Base-by-base conservation (phyloP, 1,140 invertebrate genomes). In the Gryon sp. region DNA sequence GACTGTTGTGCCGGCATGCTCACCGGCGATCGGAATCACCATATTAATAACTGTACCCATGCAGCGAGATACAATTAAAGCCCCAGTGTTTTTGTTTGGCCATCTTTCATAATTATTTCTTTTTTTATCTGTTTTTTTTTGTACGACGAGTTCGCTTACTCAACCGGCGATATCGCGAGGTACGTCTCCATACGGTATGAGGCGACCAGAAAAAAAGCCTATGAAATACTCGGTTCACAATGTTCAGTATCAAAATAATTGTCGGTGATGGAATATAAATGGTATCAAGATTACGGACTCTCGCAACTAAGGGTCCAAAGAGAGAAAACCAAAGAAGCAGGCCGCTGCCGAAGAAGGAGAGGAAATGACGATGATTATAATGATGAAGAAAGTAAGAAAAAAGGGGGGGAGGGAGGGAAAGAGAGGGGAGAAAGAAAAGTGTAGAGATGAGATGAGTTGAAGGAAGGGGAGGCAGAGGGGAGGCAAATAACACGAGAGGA, bases 231-330 rank as follows among this genome's bases (percentile, higher is more conserved):
- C 80, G 79, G 80, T 84, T 77, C 81, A 81, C 82, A 80, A 79
- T 57, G 75, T 79, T 81, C 75, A 76, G 80, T 78, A 77, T 81
- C 72, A 76, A 84, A 85, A 84, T 85, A 85, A 85, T 85, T 84
- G 81, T 82, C 81, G 81, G 78, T 76, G 80, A 82, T 84, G 83
- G 81, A 84, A 83, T 83, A 85, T 84, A 83, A 84, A 83, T 84
- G 83, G 82, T 84, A 84, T 78, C 81, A 81, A 84, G 82, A 84
- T 84, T 83, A 78, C 82, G 77, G 78, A 80, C 68, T 62, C 34
- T 77, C 73, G 46, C 55, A 32, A 50, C 60, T 20, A 34, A 32
- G 34, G 12, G 48, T 28, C 26, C 26, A 55, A 62, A 53, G 57
- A 41, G 30, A 63, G 30, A 45, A 46, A n/a, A 32, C 18, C 18